Evolutionary conservation across 1,140 invertebrate species (phyloP), one percentile per base, ranked within the genome.

Genomic region (Orchestia grillus): DNA sequence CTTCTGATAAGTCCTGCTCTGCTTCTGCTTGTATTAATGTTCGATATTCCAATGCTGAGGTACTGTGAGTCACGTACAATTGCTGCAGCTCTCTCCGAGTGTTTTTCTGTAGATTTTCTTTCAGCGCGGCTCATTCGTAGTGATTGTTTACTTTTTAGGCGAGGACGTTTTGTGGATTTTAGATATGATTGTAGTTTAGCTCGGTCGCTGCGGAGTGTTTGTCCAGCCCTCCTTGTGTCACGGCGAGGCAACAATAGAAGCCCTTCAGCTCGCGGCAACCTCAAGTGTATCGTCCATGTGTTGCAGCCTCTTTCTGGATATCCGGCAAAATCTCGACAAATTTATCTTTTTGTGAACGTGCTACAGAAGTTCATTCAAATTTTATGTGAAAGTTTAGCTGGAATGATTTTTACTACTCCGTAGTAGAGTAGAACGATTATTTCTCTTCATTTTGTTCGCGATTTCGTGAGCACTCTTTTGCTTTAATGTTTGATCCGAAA

Each of bases 141-240:
- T 94, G 36, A n/a, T 28, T 47, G 92, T 94, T 94, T 94, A 94
- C 92, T 47, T 94, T 44, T 40, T 47, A 8, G 41, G 19, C 47
- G 43, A 77, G 62, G 62, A 19, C 15, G 40, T 8, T 8, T 94
- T 47, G 36, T 94, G 41, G 45, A 44, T 47, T 8, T 8, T 45
- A 47, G 45, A 44, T 94, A 44, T 40, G 92, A 94, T 94, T 94
- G 44, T 47, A 94, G 19, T 94, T 45, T 94, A 41, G 44, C 44
- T 94, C 0, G 92, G 92, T 94, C 92, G 92, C 43, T 45, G 43
- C 40, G 92, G 44, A 94, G 92, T 94, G 92, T 94, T 94, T 94
- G 92, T 94, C 44, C 92, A 45, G 92, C 11, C 40, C 36, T 92
- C 44, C 92, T 47, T 94, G 92, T 15, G 92, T 94, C 28, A 40